These are phyloP conservation scores for Proterorhinus semilunaris DNA, from an alignment of 2,113 vertebrate genomes.

Conservation along the genomic window DNA sequence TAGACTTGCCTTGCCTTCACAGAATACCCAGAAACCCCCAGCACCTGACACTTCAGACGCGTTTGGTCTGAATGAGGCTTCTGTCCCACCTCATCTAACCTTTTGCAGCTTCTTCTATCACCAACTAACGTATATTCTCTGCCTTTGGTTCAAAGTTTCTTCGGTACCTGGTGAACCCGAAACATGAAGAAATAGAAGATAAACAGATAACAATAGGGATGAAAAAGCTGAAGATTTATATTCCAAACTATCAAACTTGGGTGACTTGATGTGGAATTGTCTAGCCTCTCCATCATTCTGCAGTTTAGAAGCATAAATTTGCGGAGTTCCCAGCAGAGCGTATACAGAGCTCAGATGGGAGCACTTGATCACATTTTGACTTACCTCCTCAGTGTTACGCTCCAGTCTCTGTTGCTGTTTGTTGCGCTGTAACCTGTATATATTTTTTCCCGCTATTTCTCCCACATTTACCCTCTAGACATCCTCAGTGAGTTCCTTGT, in stretches of 20 bases:
- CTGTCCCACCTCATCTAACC: neutral
- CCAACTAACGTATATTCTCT: neutral
- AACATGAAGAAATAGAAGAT: neutral
- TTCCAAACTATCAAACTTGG: neutral
- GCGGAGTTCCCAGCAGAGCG: neutral
- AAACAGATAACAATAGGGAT: neutral
- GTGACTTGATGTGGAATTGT: neutral
- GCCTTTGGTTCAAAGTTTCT: neutral
- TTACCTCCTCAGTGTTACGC: neutral
- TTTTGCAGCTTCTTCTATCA: neutral
- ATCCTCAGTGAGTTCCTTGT: slow-evolving; percentile 29
- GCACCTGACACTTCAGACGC: no score
- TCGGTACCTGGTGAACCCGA: neutral
- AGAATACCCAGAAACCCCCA: no score
- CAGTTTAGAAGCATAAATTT: neutral
- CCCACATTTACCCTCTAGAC: slow-evolving; percentile 25
- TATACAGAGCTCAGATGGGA: neutral
- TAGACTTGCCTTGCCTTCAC: no score
- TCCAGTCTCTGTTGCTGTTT: slow-evolving; percentile 11
- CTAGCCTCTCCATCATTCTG: neutral
- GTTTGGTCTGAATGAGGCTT: neutral
- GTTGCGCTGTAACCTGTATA: slow-evolving; percentile 25
- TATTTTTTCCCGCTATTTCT: slow-evolving; percentile 18
- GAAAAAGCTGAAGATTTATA: neutral
- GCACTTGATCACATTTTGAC: slow-evolving; percentile 10